Evolutionary conservation across 2,797 vertebrate species (phyloP), one percentile per base, ranked within the genome.

Genomic region (Erethizon dorsatum): DNA sequence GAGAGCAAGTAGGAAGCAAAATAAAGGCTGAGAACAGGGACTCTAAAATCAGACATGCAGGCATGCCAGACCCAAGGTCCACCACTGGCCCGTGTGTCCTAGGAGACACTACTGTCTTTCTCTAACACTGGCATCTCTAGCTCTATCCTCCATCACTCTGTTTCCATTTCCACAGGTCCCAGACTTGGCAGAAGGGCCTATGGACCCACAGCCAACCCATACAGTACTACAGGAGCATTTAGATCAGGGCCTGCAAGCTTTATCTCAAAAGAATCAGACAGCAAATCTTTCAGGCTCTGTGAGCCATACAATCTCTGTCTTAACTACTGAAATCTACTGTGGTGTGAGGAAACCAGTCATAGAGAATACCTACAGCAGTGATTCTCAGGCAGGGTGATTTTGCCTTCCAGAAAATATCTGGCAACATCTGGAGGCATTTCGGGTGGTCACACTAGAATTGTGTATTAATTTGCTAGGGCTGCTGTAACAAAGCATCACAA

Each of bases 21-120:
- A 22, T 2, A 26, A 10, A 54, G 37, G 45, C 26, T 10, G 26
- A 52, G 67, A 47, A 41, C 0, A 0, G 31, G 18, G 18, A 17
- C 6, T 22, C 10, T 6, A 5, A 63, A 13, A 11, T 52, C 28
- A n/a, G 33, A 50, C 33, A 24, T 13, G 33, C 6, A 6, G n/a
- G 57, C 2, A 6, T 56, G 18, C n/a, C n/a, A 4, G 69, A 37
- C 2, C 52, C 41, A 14, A 28, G 45, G 31, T 2, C 37, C 56
- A 20, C 7, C 0, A 0, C 18, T 3, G 3, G 54, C 5, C 0
- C 1, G 63, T 67, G 0, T 2, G 15, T 3, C 57, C 52, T 31
- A 22, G 67, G 20, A 45, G 45, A n/a, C 15, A 31, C 6, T 0
- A 4, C 9, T 37, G 3, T 4, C 20, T 14, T 45, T 4, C 56